Base-by-base conservation (phyloP, 2,113 vertebrate genomes). In the Nyctereutes procyonoides region DNA sequence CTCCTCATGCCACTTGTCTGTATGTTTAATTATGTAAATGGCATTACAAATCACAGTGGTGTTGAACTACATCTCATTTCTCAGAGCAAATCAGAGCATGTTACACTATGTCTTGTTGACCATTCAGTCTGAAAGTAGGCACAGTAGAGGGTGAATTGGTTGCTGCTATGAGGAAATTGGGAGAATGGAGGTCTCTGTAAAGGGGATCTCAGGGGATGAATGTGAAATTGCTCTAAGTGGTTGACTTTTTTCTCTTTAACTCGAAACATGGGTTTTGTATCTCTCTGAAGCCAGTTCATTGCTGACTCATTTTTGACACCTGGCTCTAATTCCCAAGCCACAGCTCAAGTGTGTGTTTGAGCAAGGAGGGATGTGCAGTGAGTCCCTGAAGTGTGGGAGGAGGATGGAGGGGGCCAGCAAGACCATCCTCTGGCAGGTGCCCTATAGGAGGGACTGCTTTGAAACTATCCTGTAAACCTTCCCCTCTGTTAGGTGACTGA, bases 241-340 rank as follows among this genome's bases (percentile, higher is more conserved):
- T 32, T 51, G 85, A 24, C 84, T 74, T 60, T 90, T 55, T 48
- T 32, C 10, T 73, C 65, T 62, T 67, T 80, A 80, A 24, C 22
- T 76, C 24, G 22, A 69, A 48, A 62, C 56, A 43, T 83, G 51
- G 12, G 16, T 43, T 90, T 62, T 76, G 26, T 87, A 35, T 38
- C 98, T 98, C 95, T 95, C 80, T 98, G 97, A 97, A 97, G 96
- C 97, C 97, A 97, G 94, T 97, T 98, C 90, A 22, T 63, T 93
- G 96, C 97, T 98, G 97, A 98, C 60, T 53, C n/a, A 24, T 88
- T 81, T 84, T 95, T 67, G 93, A 93, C 90, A 90, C 62, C 92
- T 48, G 96, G 90, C 92, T 98, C 96, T 98, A 97, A 97, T 98
- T 98, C 98, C 98, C 53, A 6, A 82, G 87, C 95, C 85, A 63